Conservation (phyloP, 2,797 vertebrate species). For the Neosalanx taihuensis region DNA sequence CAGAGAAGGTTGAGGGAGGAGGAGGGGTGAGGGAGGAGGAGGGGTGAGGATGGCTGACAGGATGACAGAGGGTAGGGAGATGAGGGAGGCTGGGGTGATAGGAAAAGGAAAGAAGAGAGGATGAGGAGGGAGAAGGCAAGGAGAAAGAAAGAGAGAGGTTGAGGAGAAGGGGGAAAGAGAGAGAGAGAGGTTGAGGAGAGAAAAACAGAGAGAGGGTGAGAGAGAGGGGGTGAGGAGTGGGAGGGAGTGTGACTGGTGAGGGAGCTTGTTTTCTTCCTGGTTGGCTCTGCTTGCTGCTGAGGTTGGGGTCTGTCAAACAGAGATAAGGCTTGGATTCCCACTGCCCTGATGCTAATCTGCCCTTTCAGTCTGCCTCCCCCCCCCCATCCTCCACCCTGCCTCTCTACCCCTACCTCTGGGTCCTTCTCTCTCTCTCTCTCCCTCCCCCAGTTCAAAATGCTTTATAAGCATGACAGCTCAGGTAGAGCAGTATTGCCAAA, state of each 20-base stretch:
- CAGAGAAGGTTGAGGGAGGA: too few species aligned
- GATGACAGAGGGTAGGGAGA: too few species aligned
- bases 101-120: background rate
- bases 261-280: slow-evolving; percentile 8
- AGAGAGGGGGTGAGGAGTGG: too few species aligned
- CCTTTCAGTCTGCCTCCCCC: slow-evolving; percentile 43
- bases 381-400: slow-evolving; percentile 42
- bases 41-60: too few species aligned
- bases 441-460: background rate
- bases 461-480: too few species aligned
- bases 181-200: too few species aligned
- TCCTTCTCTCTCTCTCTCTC: background rate
- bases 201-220: too few species aligned
- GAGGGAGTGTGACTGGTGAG: slow-evolving; percentile 1
- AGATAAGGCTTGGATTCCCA: slow-evolving; percentile 72
- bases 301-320: slow-evolving; percentile 55
- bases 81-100: background rate
- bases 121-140: background rate
- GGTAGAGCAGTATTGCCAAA: too few species aligned
- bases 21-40: too few species aligned
- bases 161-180: too few species aligned
- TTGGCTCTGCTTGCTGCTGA: slow-evolving; percentile 33
- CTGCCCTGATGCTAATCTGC: slow-evolving; percentile 69
- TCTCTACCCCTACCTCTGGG: background rate
- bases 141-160: too few species aligned